Base-by-base conservation (phyloP, 2,797 vertebrate species). In the Sparidentex hasta region DNA sequence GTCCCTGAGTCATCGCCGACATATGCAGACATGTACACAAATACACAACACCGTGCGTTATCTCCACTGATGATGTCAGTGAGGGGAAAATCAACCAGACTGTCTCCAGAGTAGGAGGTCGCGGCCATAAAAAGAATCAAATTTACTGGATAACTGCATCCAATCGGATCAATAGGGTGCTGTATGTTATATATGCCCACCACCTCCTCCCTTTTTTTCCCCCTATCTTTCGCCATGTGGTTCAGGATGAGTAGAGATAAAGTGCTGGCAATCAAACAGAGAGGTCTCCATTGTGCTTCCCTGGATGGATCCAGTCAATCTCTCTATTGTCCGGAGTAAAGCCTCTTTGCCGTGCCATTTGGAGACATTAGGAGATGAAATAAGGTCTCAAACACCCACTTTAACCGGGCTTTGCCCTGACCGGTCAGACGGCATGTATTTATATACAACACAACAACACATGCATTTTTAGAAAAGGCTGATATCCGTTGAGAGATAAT, bases 301-400 rank as follows among this genome's bases (percentile, higher is more conserved):
- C 64, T 81, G 23, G 13, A 71, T 74, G 71, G 82, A 79, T 80
- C 81, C 71, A 78, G 74, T 87, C 86, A 84, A 71, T 88, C 87
- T 78, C 77, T 66, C 76, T 63, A 80, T 86, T 84, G 76, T 89
- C 68, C 78, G 65, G 46, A 67, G 46, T 76, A 92, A 93, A 92
- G 82, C 81, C 79, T 87, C 88, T 89, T 87, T 90, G 65, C 67
- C n/a, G 56, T 52, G 57, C 56, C 82, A 78, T 87, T 90, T 77
- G 57, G 69, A 84, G 67, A 83, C 80, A 80, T 91, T 83, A 90
- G 70, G 75, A 67, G 62, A 90, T 90, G 79, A 88, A 86, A 83
- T 46, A 41, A 51, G 66, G 69, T 66, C 54, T 71, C 52, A 71
- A 67, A 74, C 71, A 71, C 46, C 58, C 43, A 29, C 65, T 68